These are phyloP conservation scores for Elymnias hypermnestra DNA, from an alignment of 1,140 invertebrate genomes.

Conservation along the genomic window DNA sequence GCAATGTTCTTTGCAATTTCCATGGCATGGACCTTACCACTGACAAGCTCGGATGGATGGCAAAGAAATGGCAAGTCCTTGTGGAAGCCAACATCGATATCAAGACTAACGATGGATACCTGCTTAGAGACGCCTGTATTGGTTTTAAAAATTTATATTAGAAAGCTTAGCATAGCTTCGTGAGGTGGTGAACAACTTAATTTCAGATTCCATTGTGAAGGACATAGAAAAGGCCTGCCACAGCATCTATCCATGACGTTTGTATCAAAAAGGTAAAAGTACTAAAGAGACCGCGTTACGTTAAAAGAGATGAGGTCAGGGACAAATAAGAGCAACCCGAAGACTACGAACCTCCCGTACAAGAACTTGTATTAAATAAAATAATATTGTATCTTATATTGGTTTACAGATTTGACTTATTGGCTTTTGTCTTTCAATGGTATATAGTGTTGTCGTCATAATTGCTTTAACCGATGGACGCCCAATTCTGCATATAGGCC, in stretches of 20 bases:
- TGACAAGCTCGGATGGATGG: constrained; percentile 98
- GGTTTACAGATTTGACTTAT: no score
- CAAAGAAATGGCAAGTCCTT: constrained; percentile 99
- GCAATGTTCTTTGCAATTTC: constrained; percentile 98
- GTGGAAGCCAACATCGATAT: constrained; percentile 98
- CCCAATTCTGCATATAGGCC: no score
- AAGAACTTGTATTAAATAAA: constrained; percentile 90
- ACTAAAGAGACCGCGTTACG: constrained; percentile 97
- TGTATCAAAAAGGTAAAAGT: constrained; percentile 99
- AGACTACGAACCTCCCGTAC: constrained; percentile 98
- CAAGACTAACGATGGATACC: constrained; percentile 98
- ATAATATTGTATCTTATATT: no score
- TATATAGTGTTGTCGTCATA: no score
- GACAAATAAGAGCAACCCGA: constrained; percentile 95
- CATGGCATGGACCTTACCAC: constrained; percentile 99
- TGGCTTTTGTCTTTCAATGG: no score
- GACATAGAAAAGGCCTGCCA: constrained; percentile 99
- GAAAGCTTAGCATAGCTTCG: constrained; percentile 93
- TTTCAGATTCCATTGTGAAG: constrained; percentile 98
- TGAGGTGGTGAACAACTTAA: constrained; percentile 95
- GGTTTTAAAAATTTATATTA: constrained; percentile 98
- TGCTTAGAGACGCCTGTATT: constrained; percentile 98
- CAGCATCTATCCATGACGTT: constrained; percentile 97
- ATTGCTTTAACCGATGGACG: no score
- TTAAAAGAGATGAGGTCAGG: constrained; percentile 85